Evolutionary conservation across 2,888 invertebrate genomes (phyloP), one percentile per base, ranked within the genome.

Genomic region (Zygothrica quintamaculata): DNA sequence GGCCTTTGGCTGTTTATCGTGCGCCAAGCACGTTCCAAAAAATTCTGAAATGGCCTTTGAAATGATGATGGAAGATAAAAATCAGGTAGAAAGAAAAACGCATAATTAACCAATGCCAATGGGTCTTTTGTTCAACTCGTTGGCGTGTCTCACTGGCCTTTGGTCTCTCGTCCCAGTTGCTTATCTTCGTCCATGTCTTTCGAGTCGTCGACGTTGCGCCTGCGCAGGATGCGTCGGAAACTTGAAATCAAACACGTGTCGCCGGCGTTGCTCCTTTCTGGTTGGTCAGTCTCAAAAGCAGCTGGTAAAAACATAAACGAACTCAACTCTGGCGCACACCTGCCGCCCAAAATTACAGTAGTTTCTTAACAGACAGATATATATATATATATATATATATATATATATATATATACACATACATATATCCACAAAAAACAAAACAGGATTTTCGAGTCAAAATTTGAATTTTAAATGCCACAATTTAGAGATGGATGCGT

Each of bases 221-320:
- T 68, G 77, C 65, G 79, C 81, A 81, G 84, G 81, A 84, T 79
- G 75, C 65, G 65, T 43, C 62, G 47, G 75, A 82, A 80, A 81
- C 80, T 82, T 77, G 81, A 84, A 82, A 82, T 82, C 82, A 82
- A 82, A 82, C 82, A 82, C 84, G 82, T 82, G 84, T 84, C 79
- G 78, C 43, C 42, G n/a, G 36, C 55, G 62, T 42, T 59, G 65
- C 79, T 64, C 37, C 65, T 64, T 65, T 74, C 82, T 80, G 80
- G 76, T 81, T 82, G 82, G 82, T 74, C 82, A 74, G 48, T 33
- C 29, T 7, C 12, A 56, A 40, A 26, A 26, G 75, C 78, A 81
- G 78, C 76, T 71, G 70, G 59, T 65, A 70, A 56, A 55, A 42
- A 18, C 62, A 53, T n/a, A 42, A 44, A 60, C 44, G 64, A 53